Conservation (phyloP, 2,113 vertebrate genomes). For the Oceanites oceanicus region DNA sequence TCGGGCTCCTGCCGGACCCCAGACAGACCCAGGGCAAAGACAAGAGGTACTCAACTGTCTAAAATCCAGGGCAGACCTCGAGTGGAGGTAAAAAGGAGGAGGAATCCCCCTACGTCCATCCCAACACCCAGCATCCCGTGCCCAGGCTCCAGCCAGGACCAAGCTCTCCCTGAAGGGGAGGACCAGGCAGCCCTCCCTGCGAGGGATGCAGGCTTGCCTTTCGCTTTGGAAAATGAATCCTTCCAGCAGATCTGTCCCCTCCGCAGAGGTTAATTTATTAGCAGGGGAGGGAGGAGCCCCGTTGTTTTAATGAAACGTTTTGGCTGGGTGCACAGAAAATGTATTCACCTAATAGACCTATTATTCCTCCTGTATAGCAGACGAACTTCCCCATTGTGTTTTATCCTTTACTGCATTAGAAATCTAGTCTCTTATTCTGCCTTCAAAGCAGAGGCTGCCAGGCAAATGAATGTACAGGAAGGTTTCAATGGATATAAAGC, state of each 20-base stretch:
- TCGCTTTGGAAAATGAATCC: background rate
- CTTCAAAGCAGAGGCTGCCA: background rate
- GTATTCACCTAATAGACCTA: background rate
- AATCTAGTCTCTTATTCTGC: background rate
- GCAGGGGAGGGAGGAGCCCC: background rate
- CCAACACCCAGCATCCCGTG: background rate
- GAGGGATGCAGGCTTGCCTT: accelerated
- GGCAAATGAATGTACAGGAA: background rate
- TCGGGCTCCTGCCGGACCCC: background rate
- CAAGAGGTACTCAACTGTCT: accelerated
- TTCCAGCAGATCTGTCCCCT: background rate
- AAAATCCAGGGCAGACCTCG: background rate
- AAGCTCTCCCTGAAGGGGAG: accelerated
- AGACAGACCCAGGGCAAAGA: background rate
- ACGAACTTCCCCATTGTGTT: background rate
- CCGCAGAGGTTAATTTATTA: background rate
- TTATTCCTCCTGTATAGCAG: background rate
- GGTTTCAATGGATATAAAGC: background rate
- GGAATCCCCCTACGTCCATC: background rate
- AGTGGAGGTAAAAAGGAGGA: background rate
- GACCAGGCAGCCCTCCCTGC: background rate
- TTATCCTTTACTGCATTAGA: background rate
- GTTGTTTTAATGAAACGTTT: background rate
- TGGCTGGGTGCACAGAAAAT: slow-evolving; percentile 3
- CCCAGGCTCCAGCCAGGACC: accelerated